Evolutionary conservation across 2,113 vertebrate genomes (phyloP).

Genomic region (Axis porcinus): DNA sequence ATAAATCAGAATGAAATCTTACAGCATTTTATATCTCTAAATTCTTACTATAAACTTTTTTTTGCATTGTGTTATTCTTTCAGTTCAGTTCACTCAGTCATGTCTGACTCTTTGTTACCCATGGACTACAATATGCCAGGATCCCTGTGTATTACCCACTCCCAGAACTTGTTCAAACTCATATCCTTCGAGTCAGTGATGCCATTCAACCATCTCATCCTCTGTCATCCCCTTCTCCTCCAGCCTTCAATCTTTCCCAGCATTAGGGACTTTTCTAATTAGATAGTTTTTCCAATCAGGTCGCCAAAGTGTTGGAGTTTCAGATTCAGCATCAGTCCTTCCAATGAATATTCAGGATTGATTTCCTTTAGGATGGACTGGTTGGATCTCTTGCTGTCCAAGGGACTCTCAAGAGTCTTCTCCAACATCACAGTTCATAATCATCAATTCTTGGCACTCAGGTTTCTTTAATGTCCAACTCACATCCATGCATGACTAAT

Average conservation of each 20-base stretch:
- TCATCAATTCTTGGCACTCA: not conserved
- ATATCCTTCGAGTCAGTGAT: not conserved
- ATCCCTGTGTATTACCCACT: not conserved
- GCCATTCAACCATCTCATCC: not conserved
- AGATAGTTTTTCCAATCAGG: not conserved
- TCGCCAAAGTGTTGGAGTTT: not conserved
- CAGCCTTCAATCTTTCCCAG: not conserved
- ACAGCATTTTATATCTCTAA: not conserved
- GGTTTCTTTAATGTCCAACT: not conserved
- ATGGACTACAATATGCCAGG: not conserved
- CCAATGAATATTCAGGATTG: not conserved
- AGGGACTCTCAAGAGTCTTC: not conserved
- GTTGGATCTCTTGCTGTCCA: not conserved
- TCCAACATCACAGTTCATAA: not conserved
- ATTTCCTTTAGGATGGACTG: not conserved
- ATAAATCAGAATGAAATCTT: not conserved
- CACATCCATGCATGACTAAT: not conserved
- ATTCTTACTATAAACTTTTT: not conserved
- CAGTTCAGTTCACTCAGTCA: not conserved
- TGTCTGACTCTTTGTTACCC: not conserved
- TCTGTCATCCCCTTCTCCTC: not conserved
- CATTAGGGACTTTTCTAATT: not conserved
- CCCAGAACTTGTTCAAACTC: not conserved
- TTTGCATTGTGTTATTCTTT: not conserved
- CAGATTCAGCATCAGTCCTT: not conserved